Conservation (phyloP, 2,113 vertebrate species). For the Pristiophorus japonicus region DNA sequence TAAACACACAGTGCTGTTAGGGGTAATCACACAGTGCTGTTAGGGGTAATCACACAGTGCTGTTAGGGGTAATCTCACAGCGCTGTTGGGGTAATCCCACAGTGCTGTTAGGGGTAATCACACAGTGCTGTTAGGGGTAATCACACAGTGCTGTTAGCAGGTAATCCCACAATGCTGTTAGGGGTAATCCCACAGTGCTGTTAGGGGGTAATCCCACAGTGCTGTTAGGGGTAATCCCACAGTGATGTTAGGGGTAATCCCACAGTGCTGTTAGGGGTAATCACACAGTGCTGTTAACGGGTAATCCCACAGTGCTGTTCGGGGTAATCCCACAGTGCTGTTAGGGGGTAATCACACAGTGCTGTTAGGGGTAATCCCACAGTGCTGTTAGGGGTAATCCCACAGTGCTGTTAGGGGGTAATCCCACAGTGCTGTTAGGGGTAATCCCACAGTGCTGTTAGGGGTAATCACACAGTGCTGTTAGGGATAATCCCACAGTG, state of each 20-base stretch:
- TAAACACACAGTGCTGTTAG: not conserved
- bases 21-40: not conserved
- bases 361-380: not conserved
- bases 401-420: no score
- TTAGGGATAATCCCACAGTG: no score
- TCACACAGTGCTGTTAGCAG: not conserved
- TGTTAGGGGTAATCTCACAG: not conserved
- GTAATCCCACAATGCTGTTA: not conserved
- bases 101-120: not conserved
- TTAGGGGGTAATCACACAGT: not conserved
- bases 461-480: no score
- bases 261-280: not conserved
- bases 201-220: not conserved
- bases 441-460: no score
- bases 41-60: not conserved
- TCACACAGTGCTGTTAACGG: not conserved
- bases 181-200: not conserved
- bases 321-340: not conserved
- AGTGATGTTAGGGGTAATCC: not conserved
- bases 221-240: not conserved
- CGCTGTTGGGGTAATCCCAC: not conserved
- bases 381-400: no score
- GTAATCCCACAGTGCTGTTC: not conserved
- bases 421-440: no score
- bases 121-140: not conserved